phyloP scores from a whole-genome alignment of 2,113 vertebrate genomes.

The Nothocercus nigrocapillus region DNA sequence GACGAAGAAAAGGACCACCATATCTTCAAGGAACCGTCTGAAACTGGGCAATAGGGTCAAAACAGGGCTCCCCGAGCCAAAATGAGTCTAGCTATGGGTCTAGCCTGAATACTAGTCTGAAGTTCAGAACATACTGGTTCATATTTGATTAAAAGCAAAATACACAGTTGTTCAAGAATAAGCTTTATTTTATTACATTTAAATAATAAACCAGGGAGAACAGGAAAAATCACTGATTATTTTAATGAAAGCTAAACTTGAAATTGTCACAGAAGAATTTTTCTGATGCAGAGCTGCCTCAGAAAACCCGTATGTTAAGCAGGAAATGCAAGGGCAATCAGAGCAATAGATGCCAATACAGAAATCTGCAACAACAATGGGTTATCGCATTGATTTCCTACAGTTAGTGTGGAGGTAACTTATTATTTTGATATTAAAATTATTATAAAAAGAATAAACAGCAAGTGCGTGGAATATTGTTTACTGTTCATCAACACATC shows the following conservation, averaged over 20 bases:
- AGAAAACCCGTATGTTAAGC: not conserved
- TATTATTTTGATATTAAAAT: not conserved
- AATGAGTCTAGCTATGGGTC: too few relatives aligned
- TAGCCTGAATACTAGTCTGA: not conserved
- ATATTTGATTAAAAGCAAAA: not conserved
- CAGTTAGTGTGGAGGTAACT: not conserved
- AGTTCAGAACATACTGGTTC: not conserved
- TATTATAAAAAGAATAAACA: not conserved
- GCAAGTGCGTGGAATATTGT: conserved; percentile 56
- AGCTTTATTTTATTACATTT: not conserved
- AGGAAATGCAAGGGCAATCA: not conserved
- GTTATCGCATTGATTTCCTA: not conserved
- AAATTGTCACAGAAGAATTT: not conserved
- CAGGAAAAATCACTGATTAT: not conserved
- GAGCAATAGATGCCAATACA: not conserved
- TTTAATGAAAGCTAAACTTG: not conserved
- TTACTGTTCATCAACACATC: conserved; percentile 81
- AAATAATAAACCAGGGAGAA: not conserved
- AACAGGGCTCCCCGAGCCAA: too few relatives aligned
- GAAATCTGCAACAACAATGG: not conserved
- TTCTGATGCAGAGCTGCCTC: not conserved
- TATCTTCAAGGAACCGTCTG: too few relatives aligned
- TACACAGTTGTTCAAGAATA: not conserved
- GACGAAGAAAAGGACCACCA: too few relatives aligned
- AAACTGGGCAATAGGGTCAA: too few relatives aligned